phyloP scores from a whole-genome alignment of 2,888 invertebrate genomes.

The Cataglyphis altisquamis region DNA sequence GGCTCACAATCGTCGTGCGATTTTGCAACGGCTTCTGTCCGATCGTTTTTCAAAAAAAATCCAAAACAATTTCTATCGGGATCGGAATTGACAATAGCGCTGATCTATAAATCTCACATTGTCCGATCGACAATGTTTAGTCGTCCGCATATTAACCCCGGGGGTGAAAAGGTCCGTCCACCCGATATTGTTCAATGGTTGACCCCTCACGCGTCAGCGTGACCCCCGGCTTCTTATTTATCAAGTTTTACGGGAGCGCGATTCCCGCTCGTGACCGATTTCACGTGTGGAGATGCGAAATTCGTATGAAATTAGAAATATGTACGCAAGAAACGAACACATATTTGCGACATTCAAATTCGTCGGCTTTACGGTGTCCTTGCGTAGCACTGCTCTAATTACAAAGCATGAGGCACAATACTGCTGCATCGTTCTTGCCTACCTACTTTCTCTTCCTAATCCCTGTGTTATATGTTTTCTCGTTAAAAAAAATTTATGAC shows the following conservation, averaged over 20 bases:
- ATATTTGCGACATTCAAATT: conserved; percentile 79
- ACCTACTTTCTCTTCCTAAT: neutral
- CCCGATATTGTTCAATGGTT: conserved; percentile 61
- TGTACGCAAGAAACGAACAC: conserved; percentile 70
- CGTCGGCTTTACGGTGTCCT: conserved; percentile 71
- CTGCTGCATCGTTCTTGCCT: neutral
- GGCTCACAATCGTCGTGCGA: conserved; percentile 59
- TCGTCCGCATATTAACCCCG: conserved; percentile 86
- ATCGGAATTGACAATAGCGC: conserved; percentile 78
- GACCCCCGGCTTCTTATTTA: conserved; percentile 84
- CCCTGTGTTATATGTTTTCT: neutral
- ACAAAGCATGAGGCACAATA: neutral
- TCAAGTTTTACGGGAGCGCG: conserved; percentile 80
- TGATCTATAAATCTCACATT: conserved; percentile 85
- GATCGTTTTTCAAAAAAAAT: conserved; percentile 62
- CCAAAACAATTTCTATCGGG: conserved; percentile 43
- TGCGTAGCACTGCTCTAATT: neutral
- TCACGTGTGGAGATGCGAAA: conserved; percentile 7
- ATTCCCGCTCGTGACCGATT: conserved; percentile 69
- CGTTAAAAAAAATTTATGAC: too few relatives aligned
- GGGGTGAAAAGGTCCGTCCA: conserved; percentile 80
- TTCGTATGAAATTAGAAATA: neutral
- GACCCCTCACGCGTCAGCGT: conserved; percentile 82
- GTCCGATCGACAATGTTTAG: conserved; percentile 84
- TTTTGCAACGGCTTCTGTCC: conserved; percentile 58